Percentiles rank a stretch among this genome's conserved stretches.
Conservation (phyloP, 2,888 invertebrate species). For the Nomada fucata region DNA sequence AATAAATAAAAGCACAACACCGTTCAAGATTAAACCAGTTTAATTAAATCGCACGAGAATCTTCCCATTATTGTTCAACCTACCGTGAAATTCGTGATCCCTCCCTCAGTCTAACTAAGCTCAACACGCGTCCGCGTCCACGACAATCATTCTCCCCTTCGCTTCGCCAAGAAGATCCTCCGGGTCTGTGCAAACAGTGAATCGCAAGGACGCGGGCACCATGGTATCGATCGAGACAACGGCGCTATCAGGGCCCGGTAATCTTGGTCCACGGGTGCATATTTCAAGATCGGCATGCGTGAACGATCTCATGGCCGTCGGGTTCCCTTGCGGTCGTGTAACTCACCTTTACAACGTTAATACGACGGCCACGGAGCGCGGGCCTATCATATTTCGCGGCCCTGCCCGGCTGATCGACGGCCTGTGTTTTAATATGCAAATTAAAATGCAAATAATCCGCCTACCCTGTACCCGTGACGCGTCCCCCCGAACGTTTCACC, state of each 20-base stretch:
- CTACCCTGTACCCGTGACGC: constrained; percentile 44
- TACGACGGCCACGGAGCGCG: constrained; percentile 76
- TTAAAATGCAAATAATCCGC: constrained; percentile 82
- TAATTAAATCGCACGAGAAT: not conserved
- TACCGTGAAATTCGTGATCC: too few relatives aligned
- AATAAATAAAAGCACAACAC: too few relatives aligned
- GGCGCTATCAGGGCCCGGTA: constrained; percentile 75
- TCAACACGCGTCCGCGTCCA: not conserved
- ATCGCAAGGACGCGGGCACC: constrained; percentile 47
- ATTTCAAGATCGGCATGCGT: constrained; percentile 84
- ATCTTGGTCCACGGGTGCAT: constrained; percentile 82
- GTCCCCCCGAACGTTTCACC: not conserved
- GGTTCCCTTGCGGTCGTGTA: constrained; percentile 83
- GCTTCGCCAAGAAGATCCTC: not conserved
- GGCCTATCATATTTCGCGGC: constrained; percentile 80
- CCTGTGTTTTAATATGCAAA: constrained; percentile 82
- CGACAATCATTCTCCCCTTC: not conserved
- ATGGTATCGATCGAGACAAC: constrained; percentile 66
- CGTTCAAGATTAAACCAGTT: too few relatives aligned
- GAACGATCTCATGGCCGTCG: constrained; percentile 83
- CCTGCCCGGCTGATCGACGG: constrained; percentile 76
- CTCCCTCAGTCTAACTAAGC: too few relatives aligned
- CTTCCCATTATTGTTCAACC: not conserved
- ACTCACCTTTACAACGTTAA: constrained; percentile 82
- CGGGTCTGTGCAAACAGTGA: constrained; percentile 55